Base-by-base conservation (phyloP, 1,140 invertebrate species). In the Eurosta solidaginis region DNA sequence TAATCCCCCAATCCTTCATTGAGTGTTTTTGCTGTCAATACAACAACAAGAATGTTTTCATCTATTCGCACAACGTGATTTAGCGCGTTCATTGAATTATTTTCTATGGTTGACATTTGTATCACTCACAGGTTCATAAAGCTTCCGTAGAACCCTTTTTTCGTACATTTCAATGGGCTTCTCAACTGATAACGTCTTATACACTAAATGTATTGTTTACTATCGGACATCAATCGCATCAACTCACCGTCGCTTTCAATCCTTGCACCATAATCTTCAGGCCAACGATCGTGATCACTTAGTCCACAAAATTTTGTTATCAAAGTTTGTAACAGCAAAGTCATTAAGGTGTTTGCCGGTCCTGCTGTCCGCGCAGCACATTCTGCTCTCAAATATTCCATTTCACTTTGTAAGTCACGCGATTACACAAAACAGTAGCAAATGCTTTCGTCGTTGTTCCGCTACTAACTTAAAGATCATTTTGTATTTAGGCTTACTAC, bases 231-330 rank as follows among this genome's bases (percentile, higher is more conserved):
- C 2, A 33, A 14, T 54, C n/a, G 22, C 7, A 59, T 3, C 12
- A 45, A 44, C 73, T 74, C 44, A 74, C 76, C 76, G 17, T 49
- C 54, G 42, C 9, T 47, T 63, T 54, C 73, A 59, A 78, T 78
- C 0, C 40, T 29, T 2, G 90, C 88, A 4, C 91, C 92, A 27
- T 87, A 84, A 80, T 92, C 91, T 4, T 84, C 80, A 1, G 90
- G 91, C 84, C 91, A 90, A 63, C 88, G 83, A 44, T 91, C 89
- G 17, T 85, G 81, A 1, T 91, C 90, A 20, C 90, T 90, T 12
- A 92, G 77, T 2, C 85, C 83, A 79, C 91, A 92, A 79, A 90
- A 91, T 0, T 91, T 90, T 1, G 86, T 78, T 27, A 92, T 81
- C 44, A 92, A 80, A 0, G 89, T 88, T 79, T 89, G 88, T 25